Conservation (phyloP, 2,888 invertebrate genomes). For the Aspidiotus rigidus region DNA sequence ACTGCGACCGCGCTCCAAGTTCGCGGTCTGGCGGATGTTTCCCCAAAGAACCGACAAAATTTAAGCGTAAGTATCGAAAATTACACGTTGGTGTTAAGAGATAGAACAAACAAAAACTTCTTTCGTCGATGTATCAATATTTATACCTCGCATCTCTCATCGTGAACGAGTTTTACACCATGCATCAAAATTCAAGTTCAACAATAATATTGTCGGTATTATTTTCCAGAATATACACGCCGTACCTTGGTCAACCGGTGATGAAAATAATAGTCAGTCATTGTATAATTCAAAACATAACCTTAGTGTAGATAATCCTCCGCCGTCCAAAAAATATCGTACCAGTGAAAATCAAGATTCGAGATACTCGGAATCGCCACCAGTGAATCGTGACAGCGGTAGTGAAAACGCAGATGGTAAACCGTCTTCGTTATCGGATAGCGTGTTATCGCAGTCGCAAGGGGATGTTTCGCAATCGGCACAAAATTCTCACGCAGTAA, state of each 20-base stretch:
- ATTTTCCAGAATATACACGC: conserved; percentile 18
- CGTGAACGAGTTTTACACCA: too few relatives aligned
- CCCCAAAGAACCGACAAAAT: conserved; percentile 46
- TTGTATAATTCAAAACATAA: conserved; percentile 22
- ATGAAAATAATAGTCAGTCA: conserved; percentile 19
- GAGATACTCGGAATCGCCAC: conserved; percentile 31
- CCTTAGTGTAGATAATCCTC: conserved; percentile 37
- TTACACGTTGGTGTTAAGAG: too few relatives aligned
- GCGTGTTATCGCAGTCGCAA: conserved; percentile 22
- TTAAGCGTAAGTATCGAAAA: conserved; percentile 5
- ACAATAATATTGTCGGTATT: too few relatives aligned
- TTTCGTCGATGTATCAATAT: too few relatives aligned
- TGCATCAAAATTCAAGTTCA: too few relatives aligned
- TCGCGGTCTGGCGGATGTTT: conserved; percentile 56
- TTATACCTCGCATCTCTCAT: too few relatives aligned
- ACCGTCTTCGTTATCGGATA: conserved; percentile 19
- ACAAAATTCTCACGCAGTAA: conserved; percentile 22
- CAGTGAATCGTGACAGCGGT: conserved; percentile 18
- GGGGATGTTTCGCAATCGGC: conserved; percentile 18
- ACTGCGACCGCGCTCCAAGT: conserved; percentile 61
- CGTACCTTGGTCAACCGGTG: conserved; percentile 29
- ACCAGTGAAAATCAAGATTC: conserved; percentile 38
- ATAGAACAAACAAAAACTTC: too few relatives aligned
- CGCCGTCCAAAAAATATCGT: conserved; percentile 38
- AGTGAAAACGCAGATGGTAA: conserved; percentile 22